Evolutionary conservation across 2,113 vertebrate species (phyloP).

Genomic region (Sceloporus undulatus): DNA sequence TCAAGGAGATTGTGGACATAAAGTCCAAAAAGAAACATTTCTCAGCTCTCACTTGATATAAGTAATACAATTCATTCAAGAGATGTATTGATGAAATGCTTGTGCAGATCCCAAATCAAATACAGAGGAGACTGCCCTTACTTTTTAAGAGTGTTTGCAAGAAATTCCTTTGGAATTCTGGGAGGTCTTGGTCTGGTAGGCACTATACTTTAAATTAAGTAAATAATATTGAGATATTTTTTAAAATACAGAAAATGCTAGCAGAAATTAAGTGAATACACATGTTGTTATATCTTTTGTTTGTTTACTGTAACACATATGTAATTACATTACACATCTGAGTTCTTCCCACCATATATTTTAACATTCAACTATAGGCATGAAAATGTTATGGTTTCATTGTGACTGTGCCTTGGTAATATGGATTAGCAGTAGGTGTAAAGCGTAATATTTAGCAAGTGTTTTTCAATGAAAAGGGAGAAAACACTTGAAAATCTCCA

Average conservation of each 20-base stretch:
- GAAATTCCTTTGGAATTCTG: not conserved
- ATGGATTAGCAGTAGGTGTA: constrained; percentile 52
- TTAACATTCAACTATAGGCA: constrained; percentile 58
- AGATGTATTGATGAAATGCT: not conserved
- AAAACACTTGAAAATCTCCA: constrained; percentile 74
- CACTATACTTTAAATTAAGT: not conserved
- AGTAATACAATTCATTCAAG: not conserved
- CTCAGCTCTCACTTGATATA: no score
- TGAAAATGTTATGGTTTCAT: constrained; percentile 66
- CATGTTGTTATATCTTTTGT: not conserved
- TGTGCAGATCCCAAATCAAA: not conserved
- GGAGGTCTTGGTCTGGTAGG: no score
- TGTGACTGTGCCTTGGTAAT: constrained; percentile 62
- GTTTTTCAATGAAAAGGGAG: constrained; percentile 24
- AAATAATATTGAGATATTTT: not conserved
- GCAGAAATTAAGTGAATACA: not conserved
- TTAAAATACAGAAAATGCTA: not conserved
- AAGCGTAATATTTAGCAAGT: constrained; percentile 68
- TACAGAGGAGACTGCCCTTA: not conserved
- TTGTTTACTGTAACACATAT: constrained; percentile 40
- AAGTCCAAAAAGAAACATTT: no score
- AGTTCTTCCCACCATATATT: constrained; percentile 56
- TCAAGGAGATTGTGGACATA: no score
- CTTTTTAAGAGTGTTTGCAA: not conserved
- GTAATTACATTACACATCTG: constrained; percentile 60